A percentile compares a stretch with the other conserved stretches of the same genome.
phyloP scores from a whole-genome alignment of 2,797 vertebrate genomes.

The Urosaurus nigricauda region DNA sequence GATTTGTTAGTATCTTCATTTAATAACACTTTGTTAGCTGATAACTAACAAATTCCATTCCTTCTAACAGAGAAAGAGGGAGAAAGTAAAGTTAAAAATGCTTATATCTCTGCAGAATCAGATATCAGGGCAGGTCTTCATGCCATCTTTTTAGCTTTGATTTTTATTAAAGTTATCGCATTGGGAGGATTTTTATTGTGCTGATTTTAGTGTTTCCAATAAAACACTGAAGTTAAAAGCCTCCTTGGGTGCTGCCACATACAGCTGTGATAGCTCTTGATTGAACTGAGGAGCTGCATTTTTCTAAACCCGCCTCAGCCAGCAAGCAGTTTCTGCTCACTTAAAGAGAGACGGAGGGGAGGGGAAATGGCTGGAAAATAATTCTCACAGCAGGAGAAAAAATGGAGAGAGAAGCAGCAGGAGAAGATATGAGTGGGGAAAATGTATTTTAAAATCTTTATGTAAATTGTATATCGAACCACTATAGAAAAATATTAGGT shows the following conservation, averaged over 20 bases:
- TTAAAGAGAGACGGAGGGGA: not conserved
- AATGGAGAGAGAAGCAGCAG: conserved; percentile 9
- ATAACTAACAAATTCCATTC: not conserved
- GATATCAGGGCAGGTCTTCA: conserved; percentile 43
- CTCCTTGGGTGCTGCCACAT: conserved; percentile 58
- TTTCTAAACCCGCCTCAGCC: conserved; percentile 43
- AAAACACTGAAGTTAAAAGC: conserved; percentile 68
- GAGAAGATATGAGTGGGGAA: not conserved
- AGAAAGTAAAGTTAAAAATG: conserved; percentile 46
- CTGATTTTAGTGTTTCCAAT: conserved; percentile 68
- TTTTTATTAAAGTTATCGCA: conserved; percentile 70
- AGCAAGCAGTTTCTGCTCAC: conserved; percentile 29
- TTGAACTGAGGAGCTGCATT: conserved; percentile 51
- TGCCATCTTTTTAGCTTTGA: conserved; percentile 53
- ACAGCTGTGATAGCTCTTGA: conserved; percentile 68
- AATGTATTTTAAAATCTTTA: not conserved
- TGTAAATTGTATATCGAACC: conserved; percentile 9
- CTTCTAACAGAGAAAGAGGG: not conserved
- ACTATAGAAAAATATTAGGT: conserved; percentile 6
- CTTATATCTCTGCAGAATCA: conserved; percentile 39
- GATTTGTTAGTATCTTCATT: not conserved
- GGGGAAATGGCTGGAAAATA: not conserved
- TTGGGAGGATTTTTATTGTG: conserved; percentile 64
- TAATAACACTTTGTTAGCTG: conserved; percentile 3
- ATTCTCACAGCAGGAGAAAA: not conserved